Evolutionary conservation across 2,797 vertebrate genomes (phyloP).

Genomic region (Falco novaeseelandiae): DNA sequence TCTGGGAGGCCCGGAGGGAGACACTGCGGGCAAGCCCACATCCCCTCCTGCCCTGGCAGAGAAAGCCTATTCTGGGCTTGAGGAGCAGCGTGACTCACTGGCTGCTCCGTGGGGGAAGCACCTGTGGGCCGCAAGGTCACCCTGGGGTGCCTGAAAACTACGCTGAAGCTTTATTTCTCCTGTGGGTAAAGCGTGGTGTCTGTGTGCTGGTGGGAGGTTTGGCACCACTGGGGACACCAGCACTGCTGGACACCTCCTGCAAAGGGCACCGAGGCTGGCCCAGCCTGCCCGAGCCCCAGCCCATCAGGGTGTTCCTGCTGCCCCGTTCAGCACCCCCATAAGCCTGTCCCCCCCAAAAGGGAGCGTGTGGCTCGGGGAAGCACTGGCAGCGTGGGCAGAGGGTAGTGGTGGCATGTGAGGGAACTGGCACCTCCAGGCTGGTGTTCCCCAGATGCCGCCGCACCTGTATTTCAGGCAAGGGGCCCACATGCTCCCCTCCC

Average conservation of each 20-base stretch:
- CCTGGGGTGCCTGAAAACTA: neutral
- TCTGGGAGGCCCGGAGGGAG: neutral
- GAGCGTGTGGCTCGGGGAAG: neutral
- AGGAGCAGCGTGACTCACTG: fast-evolving
- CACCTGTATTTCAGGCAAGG: neutral
- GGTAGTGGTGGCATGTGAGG: neutral
- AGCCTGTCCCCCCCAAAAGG: neutral
- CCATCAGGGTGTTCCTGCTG: fast-evolving
- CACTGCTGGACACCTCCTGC: neutral
- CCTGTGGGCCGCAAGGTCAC: fast-evolving
- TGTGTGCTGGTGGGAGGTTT: neutral
- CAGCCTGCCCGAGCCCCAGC: neutral
- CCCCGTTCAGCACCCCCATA: neutral
- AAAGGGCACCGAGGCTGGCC: neutral
- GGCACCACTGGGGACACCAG: neutral
- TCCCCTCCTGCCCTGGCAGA: neutral
- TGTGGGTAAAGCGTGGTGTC: fast-evolving
- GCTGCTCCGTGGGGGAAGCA: fast-evolving
- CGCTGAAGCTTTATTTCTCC: neutral
- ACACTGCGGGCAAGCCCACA: neutral
- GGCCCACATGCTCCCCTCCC: fast-evolving
- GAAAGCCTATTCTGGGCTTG: neutral
- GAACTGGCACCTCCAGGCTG: neutral
- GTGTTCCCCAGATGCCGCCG: neutral
- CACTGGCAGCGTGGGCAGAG: neutral